Percentiles rank a stretch among this genome's conserved stretches.
Evolutionary conservation across 2,797 vertebrate species (phyloP).

Genomic region (Cossypha niveicapilla): DNA sequence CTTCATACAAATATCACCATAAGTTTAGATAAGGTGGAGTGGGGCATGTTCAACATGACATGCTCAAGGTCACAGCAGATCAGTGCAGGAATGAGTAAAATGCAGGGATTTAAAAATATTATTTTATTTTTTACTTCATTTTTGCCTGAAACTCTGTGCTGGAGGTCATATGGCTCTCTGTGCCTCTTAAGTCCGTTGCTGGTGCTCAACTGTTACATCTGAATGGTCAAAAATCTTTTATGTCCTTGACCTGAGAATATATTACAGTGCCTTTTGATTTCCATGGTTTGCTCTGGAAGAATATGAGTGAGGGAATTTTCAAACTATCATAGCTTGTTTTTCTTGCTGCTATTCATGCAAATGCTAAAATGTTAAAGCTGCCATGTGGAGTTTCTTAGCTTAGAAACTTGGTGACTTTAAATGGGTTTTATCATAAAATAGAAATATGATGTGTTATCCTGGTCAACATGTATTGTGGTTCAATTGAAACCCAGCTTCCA

Average conservation of each 20-base stretch:
- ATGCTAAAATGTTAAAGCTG: neutral
- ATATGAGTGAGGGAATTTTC: neutral
- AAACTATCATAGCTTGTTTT: neutral
- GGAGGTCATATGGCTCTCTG: neutral
- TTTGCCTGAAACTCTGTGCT: neutral
- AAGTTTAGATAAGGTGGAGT: neutral
- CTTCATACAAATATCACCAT: neutral
- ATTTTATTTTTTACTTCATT: neutral
- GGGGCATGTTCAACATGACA: neutral
- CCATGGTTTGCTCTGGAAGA: neutral
- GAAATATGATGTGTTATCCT: neutral
- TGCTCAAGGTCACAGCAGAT: neutral
- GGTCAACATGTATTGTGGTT: neutral
- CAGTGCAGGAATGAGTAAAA: neutral
- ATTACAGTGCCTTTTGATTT: neutral
- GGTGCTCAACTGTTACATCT: neutral
- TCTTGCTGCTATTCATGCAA: neutral
- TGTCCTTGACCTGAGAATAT: neutral
- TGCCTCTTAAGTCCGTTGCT: neutral
- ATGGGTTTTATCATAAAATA: neutral
- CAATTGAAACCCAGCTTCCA: neutral
- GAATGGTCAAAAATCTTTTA: neutral
- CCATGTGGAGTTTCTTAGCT: neutral
- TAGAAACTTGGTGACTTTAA: neutral
- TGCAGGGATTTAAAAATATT: neutral